Percentiles rank a stretch among this genome's conserved stretches.
These are phyloP conservation scores for Gallinago jamesoni DNA, from an alignment of 2,113 vertebrate species.

Conservation along the genomic window DNA sequence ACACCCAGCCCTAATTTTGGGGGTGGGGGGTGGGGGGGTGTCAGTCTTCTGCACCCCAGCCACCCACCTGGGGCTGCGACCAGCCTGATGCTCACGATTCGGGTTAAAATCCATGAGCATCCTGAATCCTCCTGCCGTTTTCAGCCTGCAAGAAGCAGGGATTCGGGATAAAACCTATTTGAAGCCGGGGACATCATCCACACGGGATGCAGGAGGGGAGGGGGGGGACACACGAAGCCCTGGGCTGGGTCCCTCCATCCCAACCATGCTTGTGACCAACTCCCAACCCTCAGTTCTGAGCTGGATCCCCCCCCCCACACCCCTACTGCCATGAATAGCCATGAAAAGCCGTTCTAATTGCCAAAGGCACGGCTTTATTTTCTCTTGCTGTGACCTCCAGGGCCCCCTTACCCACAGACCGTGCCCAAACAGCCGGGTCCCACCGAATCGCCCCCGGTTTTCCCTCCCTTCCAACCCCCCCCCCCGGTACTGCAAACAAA, in stretches of 20 bases:
- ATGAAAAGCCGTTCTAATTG: background rate
- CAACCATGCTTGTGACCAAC: background rate
- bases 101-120: background rate
- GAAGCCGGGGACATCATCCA: background rate
- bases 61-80: background rate
- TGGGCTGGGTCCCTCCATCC: no score
- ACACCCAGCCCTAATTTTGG: accelerated
- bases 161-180: background rate
- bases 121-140: background rate
- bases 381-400: background rate
- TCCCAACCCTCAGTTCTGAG: background rate
- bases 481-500: background rate
- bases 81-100: background rate
- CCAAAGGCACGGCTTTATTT: background rate
- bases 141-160: background rate
- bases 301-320: accelerated
- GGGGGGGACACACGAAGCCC: background rate
- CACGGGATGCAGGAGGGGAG: background rate
- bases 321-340: background rate
- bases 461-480: no score
- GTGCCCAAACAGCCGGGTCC: background rate
- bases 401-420: background rate
- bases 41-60: background rate
- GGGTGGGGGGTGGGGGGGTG: background rate
- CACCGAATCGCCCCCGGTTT: background rate